Conservation (phyloP, 2,113 vertebrate genomes). For the Excalfactoria chinensis region DNA sequence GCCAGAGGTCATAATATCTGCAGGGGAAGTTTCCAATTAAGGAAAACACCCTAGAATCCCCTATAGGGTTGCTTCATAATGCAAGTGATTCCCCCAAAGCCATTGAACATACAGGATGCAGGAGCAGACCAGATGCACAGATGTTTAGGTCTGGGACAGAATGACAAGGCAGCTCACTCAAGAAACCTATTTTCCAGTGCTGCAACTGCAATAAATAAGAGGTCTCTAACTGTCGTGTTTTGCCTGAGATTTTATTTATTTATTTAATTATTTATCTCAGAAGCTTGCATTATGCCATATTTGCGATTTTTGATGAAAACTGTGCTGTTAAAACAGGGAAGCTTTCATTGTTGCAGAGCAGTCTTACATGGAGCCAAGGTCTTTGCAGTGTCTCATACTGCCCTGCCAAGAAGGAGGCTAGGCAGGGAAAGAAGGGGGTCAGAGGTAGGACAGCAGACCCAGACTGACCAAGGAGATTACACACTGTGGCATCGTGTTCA, state of each 20-base stretch:
- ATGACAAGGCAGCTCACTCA: not conserved
- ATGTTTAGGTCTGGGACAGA: not conserved
- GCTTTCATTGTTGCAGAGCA: not conserved
- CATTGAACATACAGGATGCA: rapidly evolving
- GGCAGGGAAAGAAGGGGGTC: not conserved
- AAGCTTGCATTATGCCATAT: not conserved
- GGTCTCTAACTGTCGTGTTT: not conserved
- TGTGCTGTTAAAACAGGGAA: not conserved
- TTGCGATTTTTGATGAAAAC: not conserved
- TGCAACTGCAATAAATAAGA: not conserved
- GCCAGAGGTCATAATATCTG: not conserved
- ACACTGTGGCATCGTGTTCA: not conserved
- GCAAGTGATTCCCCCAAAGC: not conserved
- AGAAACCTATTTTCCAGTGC: not conserved
- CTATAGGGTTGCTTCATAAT: not conserved
- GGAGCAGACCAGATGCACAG: not conserved
- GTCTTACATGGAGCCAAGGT: not conserved
- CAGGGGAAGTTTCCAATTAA: not conserved
- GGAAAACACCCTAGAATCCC: not conserved
- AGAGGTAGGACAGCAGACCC: not conserved
- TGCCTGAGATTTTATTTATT: not conserved
- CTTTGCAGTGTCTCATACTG: not conserved
- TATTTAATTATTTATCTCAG: not conserved
- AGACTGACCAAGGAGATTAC: not conserved
- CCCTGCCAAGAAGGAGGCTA: not conserved